Evolutionary conservation across 2,888 invertebrate genomes (phyloP).

Genomic region (Euspilapteryx auroguttella): DNA sequence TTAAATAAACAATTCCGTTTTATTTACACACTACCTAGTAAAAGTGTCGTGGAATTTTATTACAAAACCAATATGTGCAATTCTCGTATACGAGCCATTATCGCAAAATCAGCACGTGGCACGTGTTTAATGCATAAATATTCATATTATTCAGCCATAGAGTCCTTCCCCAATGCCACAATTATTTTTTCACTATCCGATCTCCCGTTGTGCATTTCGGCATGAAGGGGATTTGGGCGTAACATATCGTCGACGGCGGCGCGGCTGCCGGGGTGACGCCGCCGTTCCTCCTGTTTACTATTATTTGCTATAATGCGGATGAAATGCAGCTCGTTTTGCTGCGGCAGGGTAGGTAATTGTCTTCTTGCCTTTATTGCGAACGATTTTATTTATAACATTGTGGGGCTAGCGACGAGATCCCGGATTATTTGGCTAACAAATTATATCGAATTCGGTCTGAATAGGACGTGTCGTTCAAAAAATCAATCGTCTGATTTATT

Average conservation of each 20-base stretch:
- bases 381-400: constrained; percentile 22
- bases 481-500: constrained; percentile 48
- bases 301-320: constrained; percentile 58
- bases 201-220: constrained; percentile 53
- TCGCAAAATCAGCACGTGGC: constrained; percentile 52
- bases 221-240: constrained; percentile 47
- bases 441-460: constrained; percentile 52
- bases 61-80: constrained; percentile 49
- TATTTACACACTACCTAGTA: constrained; percentile 13
- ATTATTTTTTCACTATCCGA: constrained; percentile 25
- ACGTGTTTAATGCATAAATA: constrained; percentile 54
- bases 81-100: constrained; percentile 40
- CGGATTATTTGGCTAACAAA: constrained; percentile 61
- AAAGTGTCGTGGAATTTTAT: constrained; percentile 24
- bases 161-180: constrained; percentile 24
- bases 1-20: no score
- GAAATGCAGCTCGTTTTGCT: constrained; percentile 50
- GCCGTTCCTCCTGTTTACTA: constrained; percentile 45
- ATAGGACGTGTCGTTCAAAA: constrained; percentile 50
- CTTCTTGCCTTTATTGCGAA: constrained; percentile 37
- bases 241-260: constrained; percentile 32
- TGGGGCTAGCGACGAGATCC: constrained; percentile 38
- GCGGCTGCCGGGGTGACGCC: constrained; percentile 25
- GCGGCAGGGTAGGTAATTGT: constrained; percentile 43
- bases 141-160: constrained; percentile 43